These are phyloP conservation scores for Pardalotus punctatus DNA, from an alignment of 2,113 vertebrate species.

Conservation along the genomic window DNA sequence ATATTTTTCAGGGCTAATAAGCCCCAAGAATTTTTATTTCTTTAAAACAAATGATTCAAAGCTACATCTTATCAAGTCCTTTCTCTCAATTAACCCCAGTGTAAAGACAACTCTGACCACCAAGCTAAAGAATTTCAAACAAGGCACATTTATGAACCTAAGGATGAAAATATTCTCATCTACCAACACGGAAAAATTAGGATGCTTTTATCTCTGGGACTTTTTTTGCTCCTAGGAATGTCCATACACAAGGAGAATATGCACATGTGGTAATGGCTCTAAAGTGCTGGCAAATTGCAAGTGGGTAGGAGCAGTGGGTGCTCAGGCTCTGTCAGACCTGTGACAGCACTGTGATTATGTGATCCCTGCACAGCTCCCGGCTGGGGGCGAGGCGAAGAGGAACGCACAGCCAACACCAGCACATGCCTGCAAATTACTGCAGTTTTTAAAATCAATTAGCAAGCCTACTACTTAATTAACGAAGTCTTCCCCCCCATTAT, in stretches of 20 bases:
- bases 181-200: neutral
- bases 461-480: constrained; percentile 60
- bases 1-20: constrained; percentile 31
- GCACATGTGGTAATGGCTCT: neutral
- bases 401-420: neutral
- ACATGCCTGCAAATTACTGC: neutral
- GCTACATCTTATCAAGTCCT: neutral
- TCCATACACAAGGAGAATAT: neutral
- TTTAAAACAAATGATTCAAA: neutral
- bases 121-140: neutral
- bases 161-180: neutral
- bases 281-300: constrained; percentile 6
- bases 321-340: neutral
- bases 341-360: constrained; percentile 11
- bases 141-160: neutral
- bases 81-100: neutral
- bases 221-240: neutral
- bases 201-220: neutral
- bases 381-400: neutral
- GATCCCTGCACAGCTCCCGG: neutral
- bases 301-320: neutral
- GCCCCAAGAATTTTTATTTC: neutral
- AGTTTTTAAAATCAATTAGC: constrained; percentile 38
- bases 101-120: neutral
- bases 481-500: neutral